A percentile compares a stretch with the other conserved stretches of the same genome.
phyloP scores from a whole-genome alignment of 2,888 invertebrate species.

The Sphaerophoria rueppellii region DNA sequence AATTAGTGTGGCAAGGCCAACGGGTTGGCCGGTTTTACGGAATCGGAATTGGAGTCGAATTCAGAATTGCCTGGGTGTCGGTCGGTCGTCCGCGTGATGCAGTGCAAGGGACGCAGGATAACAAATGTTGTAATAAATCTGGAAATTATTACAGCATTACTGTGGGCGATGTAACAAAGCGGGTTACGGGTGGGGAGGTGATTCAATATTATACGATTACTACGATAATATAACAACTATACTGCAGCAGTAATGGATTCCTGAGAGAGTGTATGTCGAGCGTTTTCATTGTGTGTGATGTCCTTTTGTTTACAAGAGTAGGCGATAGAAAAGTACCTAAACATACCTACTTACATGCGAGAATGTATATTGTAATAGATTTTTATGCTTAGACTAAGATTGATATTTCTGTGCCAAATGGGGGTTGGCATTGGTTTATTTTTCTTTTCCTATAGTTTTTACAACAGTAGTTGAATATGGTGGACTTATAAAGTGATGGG shows the following conservation, averaged over 20 bases:
- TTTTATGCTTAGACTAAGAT: constrained; percentile 68
- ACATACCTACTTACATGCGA: too few species aligned
- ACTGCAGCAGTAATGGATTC: constrained; percentile 56
- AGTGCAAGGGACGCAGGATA: constrained; percentile 47
- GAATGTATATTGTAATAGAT: constrained; percentile 54
- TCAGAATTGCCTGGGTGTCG: not conserved
- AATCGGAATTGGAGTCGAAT: not conserved
- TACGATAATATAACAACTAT: constrained; percentile 29
- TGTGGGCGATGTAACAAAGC: constrained; percentile 39
- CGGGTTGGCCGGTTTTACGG: constrained; percentile 34
- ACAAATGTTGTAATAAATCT: constrained; percentile 73
- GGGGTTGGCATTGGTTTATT: constrained; percentile 60
- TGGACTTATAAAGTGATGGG: constrained; percentile 3
- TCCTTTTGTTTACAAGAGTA: constrained; percentile 64
- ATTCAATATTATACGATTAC: constrained; percentile 11
- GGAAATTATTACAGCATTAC: constrained; percentile 73
- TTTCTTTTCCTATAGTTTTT: constrained; percentile 11
- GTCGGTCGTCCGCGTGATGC: not conserved
- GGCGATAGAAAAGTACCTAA: constrained; percentile 60
- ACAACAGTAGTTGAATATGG: constrained; percentile 25
- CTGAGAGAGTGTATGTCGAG: not conserved
- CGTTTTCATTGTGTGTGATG: constrained; percentile 3
- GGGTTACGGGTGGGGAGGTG: constrained; percentile 35
- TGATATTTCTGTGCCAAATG: constrained; percentile 68
- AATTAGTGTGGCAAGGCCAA: constrained; percentile 43